Percentiles rank a stretch among this genome's conserved stretches.
phyloP scores from a whole-genome alignment of 2,888 invertebrate species.

The Idaea aversata region DNA sequence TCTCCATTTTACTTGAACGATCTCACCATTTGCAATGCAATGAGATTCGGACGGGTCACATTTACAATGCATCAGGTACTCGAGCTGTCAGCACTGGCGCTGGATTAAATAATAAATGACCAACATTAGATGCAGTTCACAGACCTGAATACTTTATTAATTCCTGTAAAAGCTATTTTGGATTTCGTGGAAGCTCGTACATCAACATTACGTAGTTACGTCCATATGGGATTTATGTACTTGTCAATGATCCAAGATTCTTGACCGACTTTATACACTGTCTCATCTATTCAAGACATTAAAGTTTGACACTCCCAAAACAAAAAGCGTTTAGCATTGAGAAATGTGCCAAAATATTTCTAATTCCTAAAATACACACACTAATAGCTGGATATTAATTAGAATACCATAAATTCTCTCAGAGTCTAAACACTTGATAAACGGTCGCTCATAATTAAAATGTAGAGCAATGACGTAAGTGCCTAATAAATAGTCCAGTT shows the following conservation, averaged over 20 bases:
- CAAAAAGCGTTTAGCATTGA: not conserved
- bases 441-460: not conserved
- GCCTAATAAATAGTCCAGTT: not conserved
- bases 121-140: not conserved
- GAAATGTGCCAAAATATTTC: not conserved
- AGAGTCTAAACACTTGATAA: not conserved
- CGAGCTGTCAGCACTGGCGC: not conserved
- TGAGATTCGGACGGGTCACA: slow-evolving; percentile 11
- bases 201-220: not conserved
- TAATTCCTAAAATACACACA: not conserved
- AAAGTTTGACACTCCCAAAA: not conserved
- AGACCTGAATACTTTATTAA: not conserved
- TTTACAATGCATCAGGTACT: slow-evolving; percentile 10
- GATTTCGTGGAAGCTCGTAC: not conserved
- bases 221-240: not conserved
- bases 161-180: not conserved
- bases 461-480: not conserved
- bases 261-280: not conserved
- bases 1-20: not conserved
- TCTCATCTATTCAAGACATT: not conserved
- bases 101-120: not conserved
- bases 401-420: not conserved
- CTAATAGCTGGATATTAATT: not conserved
- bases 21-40: slow-evolving; percentile 3
- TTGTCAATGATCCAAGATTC: slow-evolving; percentile 1